Evolutionary conservation across 2,113 vertebrate species (phyloP), one percentile per base, ranked within the genome.

Genomic region (Cygnus buccinator): DNA sequence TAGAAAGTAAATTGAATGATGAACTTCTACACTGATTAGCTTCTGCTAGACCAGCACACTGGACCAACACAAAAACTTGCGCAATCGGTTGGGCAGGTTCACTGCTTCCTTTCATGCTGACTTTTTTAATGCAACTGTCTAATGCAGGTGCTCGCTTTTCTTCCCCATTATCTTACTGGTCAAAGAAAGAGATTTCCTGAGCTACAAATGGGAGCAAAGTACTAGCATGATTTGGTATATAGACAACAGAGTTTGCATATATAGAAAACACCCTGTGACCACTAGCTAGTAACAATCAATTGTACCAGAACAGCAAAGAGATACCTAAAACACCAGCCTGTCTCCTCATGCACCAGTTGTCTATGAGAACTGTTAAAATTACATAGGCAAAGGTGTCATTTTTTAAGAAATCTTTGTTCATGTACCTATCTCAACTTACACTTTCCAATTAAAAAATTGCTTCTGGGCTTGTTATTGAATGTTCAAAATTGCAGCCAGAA

Each of bases 401-500:
- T 90, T 91, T 81, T 17, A 91, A 87, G 54, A 88, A 91, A 92
- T 92, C 91, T 92, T 94, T 91, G 58, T 73, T 95, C 84, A 76
- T 92, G 62, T 79, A 95, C 92, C 89, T 96, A 91, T 94, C 84
- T 96, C 74, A 76, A 63, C 67, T 95, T 89, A 95, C 80, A 79
- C 31, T 84, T 96, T 94, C 76, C 80, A 96, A 95, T 94, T 96
- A 96, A 96, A 96, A 95, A 96, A 94, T 87, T 93, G 87, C 78
- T 94, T 95, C 94, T 96, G 95, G 95, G 94, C 96, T 94, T 83
- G 71, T 73, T 94, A 97, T 91, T 87, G 96, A 96, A 93, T 54
- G 66, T 75, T 90, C 92, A 73, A 95, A 94, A 93, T 85, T 91
- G 84, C 81, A 96, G 89, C 91, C 91, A 96, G 86, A 94, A 94